These are phyloP conservation scores for Noctua pronuba DNA, from an alignment of 2,888 invertebrate species.

Conservation along the genomic window DNA sequence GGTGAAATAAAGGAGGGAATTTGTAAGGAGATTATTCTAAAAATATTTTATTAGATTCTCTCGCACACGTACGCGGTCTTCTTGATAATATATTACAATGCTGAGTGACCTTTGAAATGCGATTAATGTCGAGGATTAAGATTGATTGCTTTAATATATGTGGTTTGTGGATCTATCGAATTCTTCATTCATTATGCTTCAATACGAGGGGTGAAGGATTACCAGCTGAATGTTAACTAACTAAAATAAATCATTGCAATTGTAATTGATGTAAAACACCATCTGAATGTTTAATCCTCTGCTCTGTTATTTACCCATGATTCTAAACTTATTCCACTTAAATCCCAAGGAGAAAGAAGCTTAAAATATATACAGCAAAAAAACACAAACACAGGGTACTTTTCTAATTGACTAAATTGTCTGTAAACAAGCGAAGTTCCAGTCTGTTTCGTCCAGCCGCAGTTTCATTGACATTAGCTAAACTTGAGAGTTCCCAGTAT, in stretches of 20 bases:
- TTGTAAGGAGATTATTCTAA: slow-evolving; percentile 50
- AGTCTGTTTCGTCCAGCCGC: slow-evolving; percentile 26
- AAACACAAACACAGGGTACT: background rate
- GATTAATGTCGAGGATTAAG: slow-evolving; percentile 54
- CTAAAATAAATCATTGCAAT: slow-evolving; percentile 38
- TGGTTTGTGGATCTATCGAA: slow-evolving; percentile 43
- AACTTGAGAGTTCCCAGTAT: slow-evolving; percentile 72
- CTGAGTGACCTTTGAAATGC: slow-evolving; percentile 37
- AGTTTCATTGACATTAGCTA: slow-evolving; percentile 50
- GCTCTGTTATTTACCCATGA: background rate
- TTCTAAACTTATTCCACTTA: background rate
- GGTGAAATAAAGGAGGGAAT: slow-evolving; percentile 54
- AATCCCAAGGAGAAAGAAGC: background rate
- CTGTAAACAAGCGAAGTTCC: slow-evolving; percentile 15
- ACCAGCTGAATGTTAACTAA: slow-evolving; percentile 41
- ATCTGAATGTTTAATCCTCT: background rate
- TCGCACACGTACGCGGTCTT: slow-evolving; percentile 13
- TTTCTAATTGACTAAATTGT: slow-evolving; percentile 30
- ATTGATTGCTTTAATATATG: slow-evolving; percentile 52
- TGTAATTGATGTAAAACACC: slow-evolving; percentile 27
- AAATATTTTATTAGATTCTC: slow-evolving; percentile 43
- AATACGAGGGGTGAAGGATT: slow-evolving; percentile 47
- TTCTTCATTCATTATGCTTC: slow-evolving; percentile 48
- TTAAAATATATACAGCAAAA: background rate
- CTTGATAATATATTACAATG: slow-evolving; percentile 46